Percentiles rank a stretch among this genome's conserved stretches.
Evolutionary conservation across 2,888 invertebrate species (phyloP).

Genomic region (Monopis laevigella): DNA sequence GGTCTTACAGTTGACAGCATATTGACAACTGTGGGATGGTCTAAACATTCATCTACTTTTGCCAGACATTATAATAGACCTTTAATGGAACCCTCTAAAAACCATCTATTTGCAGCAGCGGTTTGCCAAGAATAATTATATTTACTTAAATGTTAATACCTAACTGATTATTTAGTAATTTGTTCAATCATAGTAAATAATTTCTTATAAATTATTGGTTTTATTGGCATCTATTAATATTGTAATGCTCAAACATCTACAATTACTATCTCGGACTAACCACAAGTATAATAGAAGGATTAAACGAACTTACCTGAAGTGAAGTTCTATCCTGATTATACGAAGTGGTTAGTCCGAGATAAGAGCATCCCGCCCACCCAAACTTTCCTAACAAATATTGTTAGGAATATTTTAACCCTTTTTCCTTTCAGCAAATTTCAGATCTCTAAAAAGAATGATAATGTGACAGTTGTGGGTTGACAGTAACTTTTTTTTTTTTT

Average conservation of each 20-base stretch:
- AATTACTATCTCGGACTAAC: constrained; percentile 11
- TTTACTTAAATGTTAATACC: background rate
- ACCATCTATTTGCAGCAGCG: background rate
- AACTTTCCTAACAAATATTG: no score
- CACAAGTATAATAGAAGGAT: constrained; percentile 13
- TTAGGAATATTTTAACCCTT: background rate
- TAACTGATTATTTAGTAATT: background rate
- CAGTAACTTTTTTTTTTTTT: background rate
- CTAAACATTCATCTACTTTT: constrained; percentile 10
- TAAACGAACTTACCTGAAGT: constrained; percentile 14
- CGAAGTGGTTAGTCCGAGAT: constrained; percentile 12
- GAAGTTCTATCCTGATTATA: constrained; percentile 13
- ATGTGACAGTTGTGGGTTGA: background rate
- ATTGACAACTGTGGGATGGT: constrained; percentile 11
- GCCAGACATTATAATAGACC: constrained; percentile 9
- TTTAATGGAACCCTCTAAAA: background rate
- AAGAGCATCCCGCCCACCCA: constrained; percentile 3
- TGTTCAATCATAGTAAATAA: background rate
- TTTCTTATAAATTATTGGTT: background rate
- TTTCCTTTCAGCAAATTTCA: background rate
- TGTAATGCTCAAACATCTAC: background rate
- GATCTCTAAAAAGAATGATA: constrained; percentile 1
- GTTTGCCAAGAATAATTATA: background rate
- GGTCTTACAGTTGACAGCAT: constrained; percentile 6
- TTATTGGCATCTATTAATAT: background rate